A percentile compares a stretch with the other conserved stretches of the same genome.
These are phyloP conservation scores for Haemorhous mexicanus DNA, from an alignment of 2,113 vertebrate species.

Conservation along the genomic window DNA sequence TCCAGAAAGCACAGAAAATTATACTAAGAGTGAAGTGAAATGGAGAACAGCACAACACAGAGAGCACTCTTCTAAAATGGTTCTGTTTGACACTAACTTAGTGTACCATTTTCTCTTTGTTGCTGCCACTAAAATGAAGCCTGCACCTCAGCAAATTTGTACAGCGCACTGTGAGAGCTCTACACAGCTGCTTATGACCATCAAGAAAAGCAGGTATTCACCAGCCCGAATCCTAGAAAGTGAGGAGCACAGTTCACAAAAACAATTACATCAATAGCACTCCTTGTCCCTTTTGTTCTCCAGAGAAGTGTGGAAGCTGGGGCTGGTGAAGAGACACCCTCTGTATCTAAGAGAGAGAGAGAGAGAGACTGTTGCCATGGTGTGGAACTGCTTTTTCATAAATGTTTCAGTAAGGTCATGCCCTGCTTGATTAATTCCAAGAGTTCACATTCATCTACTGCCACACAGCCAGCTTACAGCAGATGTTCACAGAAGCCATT, in stretches of 20 bases:
- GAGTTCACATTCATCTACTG: conserved; percentile 66
- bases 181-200: background rate
- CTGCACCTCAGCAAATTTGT: background rate
- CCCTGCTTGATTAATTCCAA: conserved; percentile 66
- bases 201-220: background rate
- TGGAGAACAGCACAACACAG: background rate
- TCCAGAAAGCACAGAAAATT: background rate
- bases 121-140: fast-evolving
- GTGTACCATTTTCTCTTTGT: background rate
- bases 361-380: conserved; percentile 46
- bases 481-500: conserved; percentile 61
- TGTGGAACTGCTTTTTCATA: conserved; percentile 53
- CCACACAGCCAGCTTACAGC: conserved; percentile 35
- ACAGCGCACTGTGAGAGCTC: background rate
- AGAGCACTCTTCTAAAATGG: background rate
- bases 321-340: background rate
- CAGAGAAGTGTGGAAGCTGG: background rate
- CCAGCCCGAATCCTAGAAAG: background rate
- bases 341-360: background rate
- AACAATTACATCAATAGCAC: conserved; percentile 11
- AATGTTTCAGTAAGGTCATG: conserved; percentile 62
- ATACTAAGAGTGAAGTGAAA: background rate
- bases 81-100: background rate
- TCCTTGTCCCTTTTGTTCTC: conserved; percentile 7
- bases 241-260: background rate